These are phyloP conservation scores for Campylomormyrus tamandua DNA, from an alignment of 2,113 vertebrate genomes.

Conservation along the genomic window DNA sequence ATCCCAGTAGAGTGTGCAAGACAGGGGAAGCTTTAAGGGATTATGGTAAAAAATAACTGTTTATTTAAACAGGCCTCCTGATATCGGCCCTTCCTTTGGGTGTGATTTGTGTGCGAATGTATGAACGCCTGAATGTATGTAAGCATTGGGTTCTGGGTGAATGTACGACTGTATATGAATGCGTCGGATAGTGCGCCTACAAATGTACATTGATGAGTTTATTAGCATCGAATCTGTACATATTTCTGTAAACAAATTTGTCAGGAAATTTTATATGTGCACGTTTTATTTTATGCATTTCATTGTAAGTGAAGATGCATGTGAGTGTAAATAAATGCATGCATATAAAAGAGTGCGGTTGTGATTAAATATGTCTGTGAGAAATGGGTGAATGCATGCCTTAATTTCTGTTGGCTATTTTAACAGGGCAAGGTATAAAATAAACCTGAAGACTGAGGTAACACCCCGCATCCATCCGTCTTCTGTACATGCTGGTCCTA, in stretches of 20 bases:
- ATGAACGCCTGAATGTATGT: neutral
- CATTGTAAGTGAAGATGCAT: neutral
- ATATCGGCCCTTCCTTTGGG: neutral
- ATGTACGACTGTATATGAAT: slow-evolving; percentile 6
- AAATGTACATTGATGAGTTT: neutral
- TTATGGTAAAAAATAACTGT: slow-evolving; percentile 54
- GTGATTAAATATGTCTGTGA: neutral
- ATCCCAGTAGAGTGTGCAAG: slow-evolving; percentile 55
- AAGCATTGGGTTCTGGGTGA: neutral
- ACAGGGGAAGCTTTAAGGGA: slow-evolving; percentile 53
- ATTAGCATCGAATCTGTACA: neutral
- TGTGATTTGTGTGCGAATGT: neutral
- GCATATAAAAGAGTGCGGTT: neutral
- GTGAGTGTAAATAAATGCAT: neutral
- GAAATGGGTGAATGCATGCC: neutral
- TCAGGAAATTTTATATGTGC: neutral
- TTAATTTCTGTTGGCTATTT: neutral
- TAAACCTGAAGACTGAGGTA: neutral
- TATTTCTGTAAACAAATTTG: neutral
- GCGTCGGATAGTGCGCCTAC: neutral
- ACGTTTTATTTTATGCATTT: neutral
- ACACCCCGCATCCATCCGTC: neutral
- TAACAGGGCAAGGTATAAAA: neutral
- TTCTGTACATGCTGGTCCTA: neutral
- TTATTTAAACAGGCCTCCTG: slow-evolving; percentile 27